Evolutionary conservation across 2,888 invertebrate species (phyloP).

Genomic region (Tridacna crocea): DNA sequence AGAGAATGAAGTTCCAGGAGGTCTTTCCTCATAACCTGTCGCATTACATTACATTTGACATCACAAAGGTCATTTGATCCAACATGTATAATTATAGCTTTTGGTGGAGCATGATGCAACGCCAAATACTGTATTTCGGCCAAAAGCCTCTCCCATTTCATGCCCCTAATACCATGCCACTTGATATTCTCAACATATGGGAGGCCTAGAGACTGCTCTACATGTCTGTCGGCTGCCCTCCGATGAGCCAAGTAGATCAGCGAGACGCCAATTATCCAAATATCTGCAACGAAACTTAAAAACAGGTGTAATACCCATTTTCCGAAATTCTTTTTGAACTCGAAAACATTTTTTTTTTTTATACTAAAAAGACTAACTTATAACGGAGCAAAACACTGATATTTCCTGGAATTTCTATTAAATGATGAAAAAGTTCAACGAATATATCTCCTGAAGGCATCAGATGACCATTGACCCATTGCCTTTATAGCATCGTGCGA

Average conservation of each 20-base stretch:
- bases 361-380: neutral
- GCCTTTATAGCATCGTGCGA: neutral
- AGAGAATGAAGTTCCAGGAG: neutral
- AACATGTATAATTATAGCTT: neutral
- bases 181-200: neutral
- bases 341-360: neutral
- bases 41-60: neutral
- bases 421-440: neutral
- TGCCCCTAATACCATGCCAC: neutral
- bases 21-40: neutral
- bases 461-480: conserved; percentile 1
- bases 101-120: conserved; percentile 2
- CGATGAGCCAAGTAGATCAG: neutral
- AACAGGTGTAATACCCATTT: neutral
- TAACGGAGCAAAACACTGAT: neutral
- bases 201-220: neutral
- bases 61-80: conserved; percentile 6
- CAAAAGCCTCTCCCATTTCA: neutral
- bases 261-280: conserved; percentile 9
- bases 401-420: neutral
- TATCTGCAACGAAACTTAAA: conserved; percentile 12
- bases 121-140: conserved; percentile 5
- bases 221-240: neutral
- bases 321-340: neutral
- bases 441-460: conserved; percentile 16